Conservation (phyloP, 2,113 vertebrate genomes). For the Diadophis punctatus region DNA sequence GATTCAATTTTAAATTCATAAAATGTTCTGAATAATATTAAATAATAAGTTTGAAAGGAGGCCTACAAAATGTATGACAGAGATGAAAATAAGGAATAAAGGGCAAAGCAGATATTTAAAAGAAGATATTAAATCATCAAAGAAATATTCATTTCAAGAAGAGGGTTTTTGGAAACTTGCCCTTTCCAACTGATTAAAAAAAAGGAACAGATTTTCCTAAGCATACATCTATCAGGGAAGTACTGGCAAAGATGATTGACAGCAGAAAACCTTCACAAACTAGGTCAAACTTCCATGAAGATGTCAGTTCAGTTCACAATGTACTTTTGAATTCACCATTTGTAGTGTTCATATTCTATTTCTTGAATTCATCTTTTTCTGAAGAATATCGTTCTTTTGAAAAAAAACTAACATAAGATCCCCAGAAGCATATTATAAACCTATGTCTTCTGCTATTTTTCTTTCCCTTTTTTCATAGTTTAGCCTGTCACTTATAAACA, state of each 20-base stretch:
- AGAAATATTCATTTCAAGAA: background rate
- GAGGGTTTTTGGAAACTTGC: background rate
- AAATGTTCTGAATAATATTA: background rate
- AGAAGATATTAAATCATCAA: background rate
- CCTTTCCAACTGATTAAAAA: background rate
- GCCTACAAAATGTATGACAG: background rate
- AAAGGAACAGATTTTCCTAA: background rate
- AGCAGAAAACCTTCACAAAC: background rate
- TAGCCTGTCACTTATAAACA: background rate
- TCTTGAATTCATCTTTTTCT: background rate
- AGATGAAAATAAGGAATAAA: background rate
- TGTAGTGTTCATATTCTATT: background rate
- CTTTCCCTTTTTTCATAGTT: background rate
- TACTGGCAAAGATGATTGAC: background rate
- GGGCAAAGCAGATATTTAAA: background rate
- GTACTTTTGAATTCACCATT: background rate
- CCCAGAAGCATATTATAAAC: background rate
- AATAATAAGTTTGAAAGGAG: background rate
- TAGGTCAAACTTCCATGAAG: background rate
- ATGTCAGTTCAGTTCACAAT: background rate
- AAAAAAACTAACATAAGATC: background rate
- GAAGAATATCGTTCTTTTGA: background rate
- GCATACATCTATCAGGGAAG: background rate
- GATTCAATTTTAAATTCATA: background rate
- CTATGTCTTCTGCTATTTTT: background rate